Evolutionary conservation across 2,888 invertebrate species (phyloP).

Genomic region (Drosophila setosimentum): DNA sequence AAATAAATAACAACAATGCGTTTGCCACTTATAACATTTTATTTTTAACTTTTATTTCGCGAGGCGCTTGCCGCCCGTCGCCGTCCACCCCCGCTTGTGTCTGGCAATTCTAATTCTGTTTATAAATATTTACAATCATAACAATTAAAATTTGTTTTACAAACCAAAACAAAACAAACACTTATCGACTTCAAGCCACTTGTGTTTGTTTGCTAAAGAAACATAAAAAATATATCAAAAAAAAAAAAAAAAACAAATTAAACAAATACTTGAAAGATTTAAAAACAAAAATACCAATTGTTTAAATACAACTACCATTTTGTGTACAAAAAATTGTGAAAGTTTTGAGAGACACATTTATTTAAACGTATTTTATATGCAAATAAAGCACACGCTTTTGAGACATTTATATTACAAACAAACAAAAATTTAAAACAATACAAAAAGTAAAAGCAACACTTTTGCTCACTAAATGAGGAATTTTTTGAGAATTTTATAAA

Average conservation of each 20-base stretch:
- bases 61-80: constrained; percentile 21
- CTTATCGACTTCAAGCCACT: constrained; percentile 26
- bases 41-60: constrained; percentile 60
- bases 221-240: constrained; percentile 16
- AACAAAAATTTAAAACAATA: neutral
- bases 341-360: constrained; percentile 36
- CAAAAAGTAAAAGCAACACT: constrained; percentile 6
- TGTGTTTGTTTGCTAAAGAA: constrained; percentile 55
- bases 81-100: constrained; percentile 10
- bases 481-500: constrained; percentile 36
- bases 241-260: constrained; percentile 7
- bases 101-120: constrained; percentile 44
- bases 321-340: constrained; percentile 28
- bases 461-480: constrained; percentile 32
- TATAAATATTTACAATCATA: constrained; percentile 58
- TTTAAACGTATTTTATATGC: constrained; percentile 32
- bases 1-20: constrained; percentile 60
- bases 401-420: constrained; percentile 36
- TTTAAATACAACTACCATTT: constrained; percentile 18
- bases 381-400: constrained; percentile 36
- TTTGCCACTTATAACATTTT: constrained; percentile 63
- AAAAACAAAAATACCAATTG: constrained; percentile 1
- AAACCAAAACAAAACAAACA: constrained; percentile 35
- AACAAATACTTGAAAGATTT: constrained; percentile 16
- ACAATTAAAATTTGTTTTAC: constrained; percentile 56